A percentile compares a stretch with the other conserved stretches of the same genome.
phyloP scores from a whole-genome alignment of 2,797 vertebrate species.

The Lacerta viridis region DNA sequence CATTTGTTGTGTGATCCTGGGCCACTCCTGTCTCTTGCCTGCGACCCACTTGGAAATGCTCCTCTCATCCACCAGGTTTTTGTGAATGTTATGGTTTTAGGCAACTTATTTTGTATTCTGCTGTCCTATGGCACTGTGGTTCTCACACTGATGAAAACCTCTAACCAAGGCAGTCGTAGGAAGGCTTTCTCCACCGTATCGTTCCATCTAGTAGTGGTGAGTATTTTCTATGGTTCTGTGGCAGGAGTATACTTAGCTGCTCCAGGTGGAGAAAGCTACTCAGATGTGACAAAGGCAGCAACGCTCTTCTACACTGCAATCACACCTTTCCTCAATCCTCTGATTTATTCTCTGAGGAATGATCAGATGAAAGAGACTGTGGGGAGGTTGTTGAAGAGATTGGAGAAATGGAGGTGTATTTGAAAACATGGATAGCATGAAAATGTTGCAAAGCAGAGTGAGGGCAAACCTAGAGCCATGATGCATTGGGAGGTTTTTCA shows the following conservation, averaged over 20 bases:
- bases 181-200: conserved; percentile 66
- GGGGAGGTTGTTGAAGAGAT: not conserved
- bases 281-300: conserved; percentile 50
- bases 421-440: too few species aligned
- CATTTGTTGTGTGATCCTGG: conserved; percentile 64
- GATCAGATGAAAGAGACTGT: conserved; percentile 1
- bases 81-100: conserved; percentile 29
- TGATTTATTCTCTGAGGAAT: conserved; percentile 54
- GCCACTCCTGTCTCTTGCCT: conserved; percentile 38
- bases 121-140: conserved; percentile 47
- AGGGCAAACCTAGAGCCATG: too few species aligned
- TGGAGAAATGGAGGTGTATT: too few species aligned
- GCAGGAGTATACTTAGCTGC: conserved; percentile 53
- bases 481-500: too few species aligned
- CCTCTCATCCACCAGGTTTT: conserved; percentile 33
- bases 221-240: conserved; percentile 60
- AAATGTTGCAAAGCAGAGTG: too few species aligned
- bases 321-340: conserved; percentile 63
- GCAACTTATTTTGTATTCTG: conserved; percentile 51
- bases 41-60: conserved; percentile 15
- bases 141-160: conserved; percentile 44
- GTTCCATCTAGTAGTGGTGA: conserved; percentile 64
- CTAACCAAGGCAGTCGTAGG: conserved; percentile 38
- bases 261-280: conserved; percentile 45
- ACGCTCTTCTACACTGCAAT: conserved; percentile 65